Base-by-base conservation (phyloP, 2,888 invertebrate species). In the Apotomis betuletana region DNA sequence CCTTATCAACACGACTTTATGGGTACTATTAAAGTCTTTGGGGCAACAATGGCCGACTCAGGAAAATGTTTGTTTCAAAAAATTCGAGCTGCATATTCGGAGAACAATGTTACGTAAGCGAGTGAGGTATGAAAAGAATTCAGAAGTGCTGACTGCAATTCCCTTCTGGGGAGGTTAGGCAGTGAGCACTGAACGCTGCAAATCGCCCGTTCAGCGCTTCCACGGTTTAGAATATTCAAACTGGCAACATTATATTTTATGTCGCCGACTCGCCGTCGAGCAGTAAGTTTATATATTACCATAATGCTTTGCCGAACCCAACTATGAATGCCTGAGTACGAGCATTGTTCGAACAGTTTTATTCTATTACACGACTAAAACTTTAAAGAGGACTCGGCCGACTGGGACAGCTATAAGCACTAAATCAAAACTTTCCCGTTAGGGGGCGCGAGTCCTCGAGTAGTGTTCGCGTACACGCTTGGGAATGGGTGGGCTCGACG, bases 381-480 rank as follows among this genome's bases (percentile, higher is more conserved):
- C 86, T 91, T 91, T 90, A 89, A 91, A 91, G 90, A 90, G 90
- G 88, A 83, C 83, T 82, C 83, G 57, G 77, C 83, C 86, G 84
- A 84, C 86, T 86, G 87, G 84, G 89, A 88, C 89, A 88, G 90
- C 88, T 90, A 91, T 91, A 90, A 90, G 91, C 89, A 89, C 89
- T 92, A 92, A 92, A 92, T 92, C 92, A 92, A 91, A 92, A 92
- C 93, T 92, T 92, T 87, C 81, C 85, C 90, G 85, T 86, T 86
- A 84, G 83, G 82, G 85, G 83, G 41, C 41, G 41, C 83, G 83
- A 82, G 83, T 80, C 67, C 64, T 84, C 85, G 78, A 84, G 83
- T 85, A 89, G 84, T 87, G 58, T 87, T 82, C 81, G 87, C 85
- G 87, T 88, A 88, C 90, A 87, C 87, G 87, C 82, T 83, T 78